Evolutionary conservation across 2,888 invertebrate species (phyloP).

Genomic region (Dusona sp.): DNA sequence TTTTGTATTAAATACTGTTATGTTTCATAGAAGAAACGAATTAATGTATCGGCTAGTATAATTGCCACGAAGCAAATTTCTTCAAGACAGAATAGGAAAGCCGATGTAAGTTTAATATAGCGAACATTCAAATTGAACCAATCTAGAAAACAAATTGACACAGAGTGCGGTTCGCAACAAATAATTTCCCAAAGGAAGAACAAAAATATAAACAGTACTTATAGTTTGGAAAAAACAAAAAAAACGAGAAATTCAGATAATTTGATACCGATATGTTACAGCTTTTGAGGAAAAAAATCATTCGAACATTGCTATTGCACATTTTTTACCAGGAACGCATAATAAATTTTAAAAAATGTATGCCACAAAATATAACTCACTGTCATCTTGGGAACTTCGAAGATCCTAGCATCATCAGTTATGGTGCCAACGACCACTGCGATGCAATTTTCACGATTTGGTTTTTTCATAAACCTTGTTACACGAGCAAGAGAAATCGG

Average conservation of each 20-base stretch:
- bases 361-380: conserved; percentile 82
- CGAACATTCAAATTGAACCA: conserved; percentile 82
- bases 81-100: conserved; percentile 79
- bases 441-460: conserved; percentile 93
- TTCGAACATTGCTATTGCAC: neutral
- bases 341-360: neutral
- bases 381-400: conserved; percentile 95
- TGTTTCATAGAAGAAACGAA: neutral
- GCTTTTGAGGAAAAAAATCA: too few relatives aligned
- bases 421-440: conserved; percentile 98
- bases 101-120: conserved; percentile 76
- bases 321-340: too few relatives aligned
- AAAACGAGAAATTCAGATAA: too few relatives aligned
- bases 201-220: too few relatives aligned
- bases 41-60: conserved; percentile 77
- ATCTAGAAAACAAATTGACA: conserved; percentile 74
- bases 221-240: neutral
- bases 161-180: conserved; percentile 81
- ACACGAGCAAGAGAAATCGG: conserved; percentile 97
- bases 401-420: conserved; percentile 97
- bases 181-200: neutral
- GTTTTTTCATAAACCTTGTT: conserved; percentile 94
- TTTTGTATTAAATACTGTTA: neutral
- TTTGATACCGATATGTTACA: too few relatives aligned
- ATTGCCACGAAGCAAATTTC: conserved; percentile 69